Conservation (phyloP, 2,888 invertebrate species). For the Macrostomum cliftonense region DNA sequence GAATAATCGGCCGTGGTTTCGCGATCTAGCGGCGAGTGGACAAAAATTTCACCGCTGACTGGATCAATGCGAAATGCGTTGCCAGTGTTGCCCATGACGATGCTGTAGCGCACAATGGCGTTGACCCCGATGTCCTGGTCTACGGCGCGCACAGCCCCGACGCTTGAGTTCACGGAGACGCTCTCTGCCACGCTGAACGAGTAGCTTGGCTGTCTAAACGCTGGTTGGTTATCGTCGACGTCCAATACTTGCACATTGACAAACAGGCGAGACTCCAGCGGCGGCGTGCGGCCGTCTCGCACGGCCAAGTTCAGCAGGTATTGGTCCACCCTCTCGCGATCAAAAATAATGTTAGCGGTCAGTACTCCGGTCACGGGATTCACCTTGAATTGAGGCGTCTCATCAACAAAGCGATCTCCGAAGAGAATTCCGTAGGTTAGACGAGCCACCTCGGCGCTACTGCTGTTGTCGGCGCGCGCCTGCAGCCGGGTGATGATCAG, state of each 20-base stretch:
- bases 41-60: background rate
- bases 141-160: conserved; percentile 58
- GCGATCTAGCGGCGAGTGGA: too few relatives aligned
- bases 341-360: conserved; percentile 56
- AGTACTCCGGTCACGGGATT: conserved; percentile 60
- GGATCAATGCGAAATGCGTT: background rate
- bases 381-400: conserved; percentile 61
- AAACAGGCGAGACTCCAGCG: conserved; percentile 13
- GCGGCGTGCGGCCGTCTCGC: conserved; percentile 13
- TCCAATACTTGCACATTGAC: conserved; percentile 45
- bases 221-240: conserved; percentile 70
- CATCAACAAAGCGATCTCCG: conserved; percentile 48
- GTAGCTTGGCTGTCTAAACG: conserved; percentile 58
- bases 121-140: conserved; percentile 62
- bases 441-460: conserved; percentile 53
- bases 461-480: conserved; percentile 60
- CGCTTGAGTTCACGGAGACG: conserved; percentile 53
- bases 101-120: conserved; percentile 56
- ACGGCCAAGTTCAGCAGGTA: conserved; percentile 13
- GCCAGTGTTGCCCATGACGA: conserved; percentile 46
- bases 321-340: conserved; percentile 34
- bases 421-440: conserved; percentile 54
- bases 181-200: conserved; percentile 65
- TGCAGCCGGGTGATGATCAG: conserved; percentile 52
- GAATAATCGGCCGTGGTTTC: too few relatives aligned